Conservation (phyloP, 2,888 invertebrate species). For the Drosophila fungiperda region DNA sequence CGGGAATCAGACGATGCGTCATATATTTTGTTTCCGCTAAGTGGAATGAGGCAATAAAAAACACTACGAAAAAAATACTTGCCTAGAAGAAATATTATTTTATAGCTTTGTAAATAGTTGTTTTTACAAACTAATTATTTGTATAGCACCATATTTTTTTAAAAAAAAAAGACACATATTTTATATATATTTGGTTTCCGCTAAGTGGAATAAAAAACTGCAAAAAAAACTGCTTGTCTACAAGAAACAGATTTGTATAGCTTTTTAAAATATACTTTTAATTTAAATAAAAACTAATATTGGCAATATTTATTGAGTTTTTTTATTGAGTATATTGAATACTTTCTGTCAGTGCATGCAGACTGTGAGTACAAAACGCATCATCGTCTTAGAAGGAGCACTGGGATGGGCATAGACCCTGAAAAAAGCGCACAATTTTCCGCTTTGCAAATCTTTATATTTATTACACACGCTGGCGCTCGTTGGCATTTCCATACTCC, state of each 20-base stretch:
- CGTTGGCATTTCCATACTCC: slow-evolving; percentile 45
- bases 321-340: neutral
- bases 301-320: neutral
- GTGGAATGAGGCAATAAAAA: slow-evolving; percentile 4
- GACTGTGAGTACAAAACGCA: slow-evolving; percentile 13
- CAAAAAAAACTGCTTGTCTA: neutral
- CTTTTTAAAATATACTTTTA: neutral
- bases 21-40: slow-evolving; percentile 36
- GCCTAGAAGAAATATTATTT: neutral
- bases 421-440: slow-evolving; percentile 63
- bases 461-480: slow-evolving; percentile 62
- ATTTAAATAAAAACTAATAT: neutral
- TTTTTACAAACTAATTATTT: neutral
- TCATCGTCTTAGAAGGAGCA: neutral
- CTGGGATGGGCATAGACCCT: slow-evolving; percentile 15
- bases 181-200: neutral
- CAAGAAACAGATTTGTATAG: too few species aligned
- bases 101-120: neutral
- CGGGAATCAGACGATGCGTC: slow-evolving; percentile 31
- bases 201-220: slow-evolving; percentile 16
- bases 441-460: slow-evolving; percentile 73
- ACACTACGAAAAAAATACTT: neutral
- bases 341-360: slow-evolving; percentile 37
- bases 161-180: neutral
- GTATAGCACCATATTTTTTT: neutral